These are phyloP conservation scores for Danaus melanippus DNA, from an alignment of 1,140 invertebrate species.

Conservation along the genomic window DNA sequence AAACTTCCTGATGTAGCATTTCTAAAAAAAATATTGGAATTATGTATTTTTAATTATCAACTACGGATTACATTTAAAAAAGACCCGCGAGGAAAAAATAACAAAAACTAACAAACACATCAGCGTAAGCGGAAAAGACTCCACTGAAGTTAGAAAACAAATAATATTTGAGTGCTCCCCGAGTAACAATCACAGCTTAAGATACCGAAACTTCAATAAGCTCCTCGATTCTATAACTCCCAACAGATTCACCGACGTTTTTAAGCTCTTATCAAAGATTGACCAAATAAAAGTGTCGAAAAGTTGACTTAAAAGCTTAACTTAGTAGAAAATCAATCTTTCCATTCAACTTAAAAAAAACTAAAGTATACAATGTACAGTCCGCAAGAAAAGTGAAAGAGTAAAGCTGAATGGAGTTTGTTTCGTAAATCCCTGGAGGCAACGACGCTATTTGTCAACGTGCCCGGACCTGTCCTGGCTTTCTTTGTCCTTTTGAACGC, in stretches of 20 bases:
- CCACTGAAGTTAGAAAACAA: no score
- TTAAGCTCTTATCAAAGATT: constrained; percentile 16
- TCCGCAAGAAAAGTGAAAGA: constrained; percentile 14
- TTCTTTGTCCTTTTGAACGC: constrained; percentile 12
- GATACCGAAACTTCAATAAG: not conserved
- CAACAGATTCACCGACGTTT: constrained; percentile 13
- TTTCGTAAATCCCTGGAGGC: constrained; percentile 8
- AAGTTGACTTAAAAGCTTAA: constrained; percentile 22
- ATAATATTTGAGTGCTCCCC: no score
- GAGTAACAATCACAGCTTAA: no score
- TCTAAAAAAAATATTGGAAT: no score
- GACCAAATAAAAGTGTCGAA: constrained; percentile 20
- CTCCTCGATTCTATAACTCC: constrained; percentile 1
- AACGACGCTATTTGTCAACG: constrained; percentile 11
- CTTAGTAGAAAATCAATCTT: constrained; percentile 19
- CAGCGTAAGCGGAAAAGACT: no score
- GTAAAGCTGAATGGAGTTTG: constrained; percentile 13
- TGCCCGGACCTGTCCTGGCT: constrained; percentile 9
- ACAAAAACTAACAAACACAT: no score
- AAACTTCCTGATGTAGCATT: no score
- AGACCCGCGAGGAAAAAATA: no score
- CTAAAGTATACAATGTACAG: constrained; percentile 12
- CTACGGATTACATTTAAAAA: no score
- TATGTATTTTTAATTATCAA: no score
- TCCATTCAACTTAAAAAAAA: constrained; percentile 13